Evolutionary conservation across 2,888 invertebrate genomes (phyloP).

Genomic region (Caenorhabditis plicata): DNA sequence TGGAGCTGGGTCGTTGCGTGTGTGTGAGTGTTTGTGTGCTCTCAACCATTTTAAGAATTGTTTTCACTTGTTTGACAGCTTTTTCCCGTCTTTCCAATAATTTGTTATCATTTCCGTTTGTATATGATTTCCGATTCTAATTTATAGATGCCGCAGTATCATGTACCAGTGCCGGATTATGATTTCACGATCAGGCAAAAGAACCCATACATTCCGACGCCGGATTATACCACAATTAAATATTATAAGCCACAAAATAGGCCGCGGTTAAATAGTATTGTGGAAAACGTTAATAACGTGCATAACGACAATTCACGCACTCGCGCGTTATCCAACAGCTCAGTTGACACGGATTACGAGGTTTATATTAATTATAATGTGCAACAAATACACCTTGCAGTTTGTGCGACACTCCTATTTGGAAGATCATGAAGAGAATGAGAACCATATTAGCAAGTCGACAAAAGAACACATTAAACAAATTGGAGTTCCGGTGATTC

Average conservation of each 20-base stretch:
- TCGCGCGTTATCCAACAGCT: neutral
- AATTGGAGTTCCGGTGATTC: constrained; percentile 46
- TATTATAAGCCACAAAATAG: constrained; percentile 12
- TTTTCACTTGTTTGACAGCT: no score
- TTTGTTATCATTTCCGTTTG: neutral
- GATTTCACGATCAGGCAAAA: constrained; percentile 14
- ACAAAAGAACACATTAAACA: constrained; percentile 36
- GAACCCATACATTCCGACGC: constrained; percentile 30
- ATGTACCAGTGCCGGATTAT: constrained; percentile 31
- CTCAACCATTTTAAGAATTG: no score
- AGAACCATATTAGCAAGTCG: constrained; percentile 10
- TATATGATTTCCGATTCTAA: neutral
- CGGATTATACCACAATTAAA: constrained; percentile 27
- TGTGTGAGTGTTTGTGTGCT: no score
- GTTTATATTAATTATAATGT: neutral
- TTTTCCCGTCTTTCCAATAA: no score
- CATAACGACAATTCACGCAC: constrained; percentile 1
- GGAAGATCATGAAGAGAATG: constrained; percentile 31
- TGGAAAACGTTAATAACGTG: neutral
- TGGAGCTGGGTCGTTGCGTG: no score
- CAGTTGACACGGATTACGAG: neutral
- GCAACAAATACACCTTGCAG: constrained; percentile 3
- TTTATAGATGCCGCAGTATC: neutral
- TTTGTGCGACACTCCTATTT: constrained; percentile 36
- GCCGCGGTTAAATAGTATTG: constrained; percentile 18